These are phyloP conservation scores for Drosophila subsilvestris DNA, from an alignment of 2,888 invertebrate genomes.

Conservation along the genomic window DNA sequence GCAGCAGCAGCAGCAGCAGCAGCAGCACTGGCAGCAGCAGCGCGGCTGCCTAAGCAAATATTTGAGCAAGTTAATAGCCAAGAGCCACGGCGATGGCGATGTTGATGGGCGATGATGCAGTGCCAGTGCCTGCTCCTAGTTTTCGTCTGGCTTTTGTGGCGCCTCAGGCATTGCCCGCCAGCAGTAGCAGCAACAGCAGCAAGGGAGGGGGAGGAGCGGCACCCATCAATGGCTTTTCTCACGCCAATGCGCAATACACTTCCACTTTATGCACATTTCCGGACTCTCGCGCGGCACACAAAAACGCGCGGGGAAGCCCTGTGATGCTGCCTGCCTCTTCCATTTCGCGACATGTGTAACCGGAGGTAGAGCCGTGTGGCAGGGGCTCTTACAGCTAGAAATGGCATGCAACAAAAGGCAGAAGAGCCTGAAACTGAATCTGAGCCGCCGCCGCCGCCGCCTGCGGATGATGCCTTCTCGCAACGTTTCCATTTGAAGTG, in stretches of 20 bases:
- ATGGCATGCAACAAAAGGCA: slow-evolving; percentile 45
- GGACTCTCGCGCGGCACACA: slow-evolving; percentile 29
- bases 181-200: background rate
- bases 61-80: slow-evolving; percentile 76
- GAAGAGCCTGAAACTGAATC: slow-evolving; percentile 22
- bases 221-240: slow-evolving; percentile 39
- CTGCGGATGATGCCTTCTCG: slow-evolving; percentile 47
- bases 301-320: slow-evolving; percentile 9
- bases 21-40: slow-evolving; percentile 3
- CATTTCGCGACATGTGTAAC: slow-evolving; percentile 63
- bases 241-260: slow-evolving; percentile 66
- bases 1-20: slow-evolving; percentile 14
- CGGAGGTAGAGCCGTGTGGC: slow-evolving; percentile 15
- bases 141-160: slow-evolving; percentile 55
- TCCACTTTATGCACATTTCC: slow-evolving; percentile 58
- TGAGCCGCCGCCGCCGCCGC: slow-evolving; percentile 32
- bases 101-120: slow-evolving; percentile 13
- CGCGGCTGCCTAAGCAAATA: slow-evolving; percentile 71
- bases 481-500: slow-evolving; percentile 59
- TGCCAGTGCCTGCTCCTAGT: slow-evolving; percentile 57
- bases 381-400: slow-evolving; percentile 20
- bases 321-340: slow-evolving; percentile 14
- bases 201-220: background rate
- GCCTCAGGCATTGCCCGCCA: slow-evolving; percentile 44
- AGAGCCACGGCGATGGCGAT: slow-evolving; percentile 57